Conservation (phyloP, 2,113 vertebrate species). For the Halichoeres trimaculatus region DNA sequence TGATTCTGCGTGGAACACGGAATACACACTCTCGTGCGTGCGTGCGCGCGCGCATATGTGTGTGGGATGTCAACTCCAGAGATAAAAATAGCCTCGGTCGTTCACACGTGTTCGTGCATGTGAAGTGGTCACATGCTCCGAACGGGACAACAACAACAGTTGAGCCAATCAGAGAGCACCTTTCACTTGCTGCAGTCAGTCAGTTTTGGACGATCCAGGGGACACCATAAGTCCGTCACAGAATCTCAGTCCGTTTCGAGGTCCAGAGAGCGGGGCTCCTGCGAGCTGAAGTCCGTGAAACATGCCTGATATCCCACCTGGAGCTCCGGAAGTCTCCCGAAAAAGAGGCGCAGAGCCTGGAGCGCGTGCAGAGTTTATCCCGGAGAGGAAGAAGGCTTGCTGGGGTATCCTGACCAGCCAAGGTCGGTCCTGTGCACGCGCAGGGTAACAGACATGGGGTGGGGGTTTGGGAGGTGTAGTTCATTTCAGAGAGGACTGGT, state of each 20-base stretch:
- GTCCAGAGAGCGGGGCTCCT: background rate
- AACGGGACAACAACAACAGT: slow-evolving; percentile 67
- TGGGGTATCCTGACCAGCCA: slow-evolving; percentile 96
- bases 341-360: slow-evolving; percentile 67
- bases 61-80: background rate
- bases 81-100: slow-evolving; percentile 28
- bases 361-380: slow-evolving; percentile 71
- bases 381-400: slow-evolving; percentile 84
- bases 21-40: too few species aligned
- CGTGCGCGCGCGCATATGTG: background rate
- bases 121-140: slow-evolving; percentile 43
- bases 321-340: slow-evolving; percentile 47
- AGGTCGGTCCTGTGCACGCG: slow-evolving; percentile 84
- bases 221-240: background rate
- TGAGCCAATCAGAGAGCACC: slow-evolving; percentile 71
- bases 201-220: background rate
- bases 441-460: background rate
- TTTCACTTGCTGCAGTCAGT: background rate
- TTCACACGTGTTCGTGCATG: slow-evolving; percentile 53
- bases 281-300: background rate
- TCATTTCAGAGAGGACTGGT: too few species aligned
- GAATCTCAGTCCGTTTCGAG: too few species aligned
- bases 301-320: slow-evolving; percentile 81
- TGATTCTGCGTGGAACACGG: too few species aligned
- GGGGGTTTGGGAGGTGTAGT: background rate